Base-by-base conservation (phyloP, 2,113 vertebrate species). In the Procavia capensis region DNA sequence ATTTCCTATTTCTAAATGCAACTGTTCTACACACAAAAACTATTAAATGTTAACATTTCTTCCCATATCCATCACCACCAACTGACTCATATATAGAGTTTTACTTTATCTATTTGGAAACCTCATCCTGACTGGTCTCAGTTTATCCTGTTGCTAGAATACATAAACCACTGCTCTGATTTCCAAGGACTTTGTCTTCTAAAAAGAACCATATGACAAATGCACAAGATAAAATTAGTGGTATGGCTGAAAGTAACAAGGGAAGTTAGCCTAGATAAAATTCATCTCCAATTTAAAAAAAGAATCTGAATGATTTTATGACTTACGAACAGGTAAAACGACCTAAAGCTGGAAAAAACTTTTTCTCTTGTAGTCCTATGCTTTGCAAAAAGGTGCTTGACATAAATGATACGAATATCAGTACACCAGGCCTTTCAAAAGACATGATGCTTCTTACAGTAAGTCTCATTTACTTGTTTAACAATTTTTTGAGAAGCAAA, bases 271-370 rank as follows among this genome's bases (percentile, higher is more conserved):
- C 59, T 88, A 81, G 25, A 78, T 68, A 86, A 94, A 81, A 50
- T 82, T 95, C 93, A 90, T 74, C 61, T 90, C 25, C 68, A 97
- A 90, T 61, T 94, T 75, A 78, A 87, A 81, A 1, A 64, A 9
- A 68, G 78, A 92, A 96, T 85, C 64, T 86, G 57, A 87, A 89
- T 74, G 41, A 80, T 92, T 95, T 92, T 72, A 95, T 80, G 64
- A 91, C 2, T 87, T 22, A 93, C 61, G n/a, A 93, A 94, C 70
- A n/a, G 9, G 29, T 63, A 82, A 89, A 94, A 95, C 45, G 50
- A 82, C 34, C 45, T 27, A 90, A 47, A 90, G 19, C 54, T 59
- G 45, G 63, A 78, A 90, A 92, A 84, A 19, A 1, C 16, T 36
- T 96, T 84, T 90, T 76, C 27, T 88, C 41, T 68, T 84, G 50